Base-by-base conservation (phyloP, 2,797 vertebrate genomes). In the Cacajao melanocephalus region DNA sequence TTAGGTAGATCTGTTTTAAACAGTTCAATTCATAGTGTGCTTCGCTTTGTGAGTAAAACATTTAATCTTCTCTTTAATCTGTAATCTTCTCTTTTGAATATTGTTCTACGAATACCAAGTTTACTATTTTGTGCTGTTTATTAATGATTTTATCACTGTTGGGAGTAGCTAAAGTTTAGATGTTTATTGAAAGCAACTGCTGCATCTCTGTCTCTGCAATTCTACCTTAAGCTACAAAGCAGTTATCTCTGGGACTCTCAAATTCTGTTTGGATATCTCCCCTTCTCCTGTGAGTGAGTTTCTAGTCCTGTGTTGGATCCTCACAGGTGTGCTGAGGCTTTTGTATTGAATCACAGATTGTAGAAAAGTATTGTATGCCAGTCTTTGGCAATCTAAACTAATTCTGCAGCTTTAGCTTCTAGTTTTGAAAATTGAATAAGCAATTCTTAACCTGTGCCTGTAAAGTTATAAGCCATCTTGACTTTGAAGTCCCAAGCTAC, bases 1-100 rank as follows among this genome's bases (percentile, higher is more conserved):
- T 99, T 92, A 99, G 99, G 99, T 99, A 98, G n/a, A 85, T 93
- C 87, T 70, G 7, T 86, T 93, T 92, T 89, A 57, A 41, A 78
- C 0, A 80, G 88, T 93, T 61, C n/a, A 89, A 41, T 92, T 93
- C 39, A 13, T 6, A n/a, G 48, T 57, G 0, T 76, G 10, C 12
- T n/a, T 88, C 48, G 7, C 19, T 4, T 81, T 55, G 20, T 61
- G 84, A 39, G 8, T 72, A 72, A 80, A 92, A 33, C 30, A 2
- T 13, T 5, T 81, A 30, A 1, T 75, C 61, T 84, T 94, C 4
- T 88, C 73, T 52, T 36, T 30, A 64, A n/a, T 64, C 61, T 64
- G 61, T 81, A n/a, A 1, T 72, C 52, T 84, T 94, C 4, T 87
- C 61, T 55, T 46, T 30, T 36, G 20, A 64, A 4, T 67, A 24